Conservation (phyloP, 2,113 vertebrate species). For the Microtus ochrogaster region DNA sequence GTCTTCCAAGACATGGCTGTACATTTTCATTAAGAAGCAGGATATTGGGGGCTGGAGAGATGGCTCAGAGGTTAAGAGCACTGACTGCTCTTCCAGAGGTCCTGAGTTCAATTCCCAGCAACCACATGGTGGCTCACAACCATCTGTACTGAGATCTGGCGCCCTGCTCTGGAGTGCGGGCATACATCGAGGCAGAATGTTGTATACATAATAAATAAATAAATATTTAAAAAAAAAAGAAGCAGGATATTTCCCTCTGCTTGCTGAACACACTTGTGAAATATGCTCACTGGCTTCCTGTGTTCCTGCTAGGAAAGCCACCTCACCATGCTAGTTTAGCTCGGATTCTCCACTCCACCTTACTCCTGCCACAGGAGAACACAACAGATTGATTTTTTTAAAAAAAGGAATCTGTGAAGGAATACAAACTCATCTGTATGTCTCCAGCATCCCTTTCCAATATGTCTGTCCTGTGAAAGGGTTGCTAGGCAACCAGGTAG, state of each 20-base stretch:
- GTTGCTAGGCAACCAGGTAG: conserved; percentile 77
- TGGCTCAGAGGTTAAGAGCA: too few relatives aligned
- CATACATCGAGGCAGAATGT: too few relatives aligned
- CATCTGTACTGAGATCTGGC: too few relatives aligned
- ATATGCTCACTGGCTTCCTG: neutral
- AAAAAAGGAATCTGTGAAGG: conserved; percentile 58
- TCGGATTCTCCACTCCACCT: neutral
- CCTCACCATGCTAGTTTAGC: neutral
- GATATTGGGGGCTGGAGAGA: too few relatives aligned
- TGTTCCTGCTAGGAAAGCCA: neutral
- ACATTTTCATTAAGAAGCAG: neutral
- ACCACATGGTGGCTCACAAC: too few relatives aligned
- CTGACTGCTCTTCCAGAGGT: too few relatives aligned
- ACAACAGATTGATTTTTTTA: conserved; percentile 45
- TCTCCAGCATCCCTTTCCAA: conserved; percentile 26
- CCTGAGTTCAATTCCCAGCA: too few relatives aligned
- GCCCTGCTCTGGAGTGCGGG: too few relatives aligned
- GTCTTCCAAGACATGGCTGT: conserved; percentile 14
- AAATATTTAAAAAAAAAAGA: too few relatives aligned
- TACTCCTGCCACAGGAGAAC: neutral
- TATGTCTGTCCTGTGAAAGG: conserved; percentile 61
- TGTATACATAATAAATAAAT: too few relatives aligned
- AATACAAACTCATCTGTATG: conserved; percentile 58
- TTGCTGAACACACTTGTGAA: conserved; percentile 17
- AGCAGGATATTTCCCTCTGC: neutral